Percentiles rank a stretch among this genome's conserved stretches.
phyloP scores from a whole-genome alignment of 2,888 invertebrate species.

The Stictocephala bisonia region DNA sequence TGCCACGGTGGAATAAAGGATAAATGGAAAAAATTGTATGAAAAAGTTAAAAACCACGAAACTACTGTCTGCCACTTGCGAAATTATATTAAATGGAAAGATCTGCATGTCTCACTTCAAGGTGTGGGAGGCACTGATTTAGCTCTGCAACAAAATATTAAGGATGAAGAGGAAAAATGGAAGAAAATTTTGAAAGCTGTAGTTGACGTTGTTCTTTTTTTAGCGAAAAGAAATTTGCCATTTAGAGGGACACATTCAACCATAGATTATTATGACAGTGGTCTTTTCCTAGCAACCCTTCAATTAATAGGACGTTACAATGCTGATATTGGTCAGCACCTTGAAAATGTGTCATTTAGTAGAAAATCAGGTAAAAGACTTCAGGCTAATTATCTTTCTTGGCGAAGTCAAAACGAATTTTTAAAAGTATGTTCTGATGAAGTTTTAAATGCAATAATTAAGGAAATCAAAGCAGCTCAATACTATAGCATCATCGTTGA shows the following conservation, averaged over 20 bases:
- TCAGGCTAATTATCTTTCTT: conserved; percentile 10
- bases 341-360: neutral
- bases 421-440: conserved; percentile 2
- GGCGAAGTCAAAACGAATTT: conserved; percentile 14
- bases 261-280: conserved; percentile 19
- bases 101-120: conserved; percentile 6
- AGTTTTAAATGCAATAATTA: neutral
- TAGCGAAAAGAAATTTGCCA: conserved; percentile 18
- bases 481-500: conserved; percentile 11
- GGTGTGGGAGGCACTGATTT: neutral
- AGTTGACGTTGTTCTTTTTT: neutral
- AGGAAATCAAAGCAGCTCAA: conserved; percentile 26
- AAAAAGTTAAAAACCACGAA: conserved; percentile 11
- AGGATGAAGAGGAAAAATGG: conserved; percentile 28
- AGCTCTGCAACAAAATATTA: neutral
- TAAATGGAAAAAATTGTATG: conserved; percentile 1
- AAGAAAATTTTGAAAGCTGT: conserved; percentile 12
- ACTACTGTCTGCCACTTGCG: neutral
- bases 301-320: conserved; percentile 11
- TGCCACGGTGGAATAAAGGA: neutral
- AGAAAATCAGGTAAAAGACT: conserved; percentile 31
- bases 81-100: conserved; percentile 7
- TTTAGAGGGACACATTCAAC: conserved; percentile 21
- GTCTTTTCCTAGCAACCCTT: conserved; percentile 24
- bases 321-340: conserved; percentile 14